Evolutionary conservation across 2,888 invertebrate species (phyloP).

Genomic region (Ennomos fuscantarius): DNA sequence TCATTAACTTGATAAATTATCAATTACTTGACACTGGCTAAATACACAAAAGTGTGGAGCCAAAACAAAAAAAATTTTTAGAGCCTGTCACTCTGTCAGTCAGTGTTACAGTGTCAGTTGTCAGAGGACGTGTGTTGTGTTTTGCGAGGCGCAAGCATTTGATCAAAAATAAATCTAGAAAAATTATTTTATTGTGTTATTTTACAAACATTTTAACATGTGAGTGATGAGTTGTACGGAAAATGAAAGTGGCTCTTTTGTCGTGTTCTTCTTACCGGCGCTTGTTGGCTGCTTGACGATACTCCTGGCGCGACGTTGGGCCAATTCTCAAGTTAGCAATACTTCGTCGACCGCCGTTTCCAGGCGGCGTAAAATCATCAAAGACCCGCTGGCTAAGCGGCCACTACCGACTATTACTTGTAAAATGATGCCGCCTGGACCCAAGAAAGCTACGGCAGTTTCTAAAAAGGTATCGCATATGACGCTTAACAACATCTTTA

Average conservation of each 20-base stretch:
- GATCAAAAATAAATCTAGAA: conserved; percentile 21
- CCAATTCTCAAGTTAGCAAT: conserved; percentile 73
- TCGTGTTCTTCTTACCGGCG: conserved; percentile 83
- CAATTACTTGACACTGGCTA: too few relatives aligned
- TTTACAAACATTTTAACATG: conserved; percentile 77
- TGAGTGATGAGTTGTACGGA: conserved; percentile 85
- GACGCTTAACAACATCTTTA: too few relatives aligned
- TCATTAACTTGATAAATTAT: too few relatives aligned
- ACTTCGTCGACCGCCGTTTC: conserved; percentile 79
- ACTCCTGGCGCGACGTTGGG: conserved; percentile 81
- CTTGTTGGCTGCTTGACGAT: conserved; percentile 82
- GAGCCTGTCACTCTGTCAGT: too few relatives aligned
- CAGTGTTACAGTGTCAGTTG: too few relatives aligned
- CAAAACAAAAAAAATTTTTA: too few relatives aligned
- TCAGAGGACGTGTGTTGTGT: too few relatives aligned
- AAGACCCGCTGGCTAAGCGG: conserved; percentile 79
- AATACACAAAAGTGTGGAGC: too few relatives aligned
- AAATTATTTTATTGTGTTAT: conserved; percentile 62
- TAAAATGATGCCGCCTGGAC: conserved; percentile 76
- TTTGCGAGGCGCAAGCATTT: background rate
- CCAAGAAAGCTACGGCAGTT: conserved; percentile 69
- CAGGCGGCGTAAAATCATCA: conserved; percentile 80
- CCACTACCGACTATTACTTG: conserved; percentile 71
- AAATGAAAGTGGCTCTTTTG: conserved; percentile 84
- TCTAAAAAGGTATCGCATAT: conserved; percentile 65